These are phyloP conservation scores for Hemithea aestivaria DNA, from an alignment of 2,888 invertebrate genomes.

Conservation along the genomic window DNA sequence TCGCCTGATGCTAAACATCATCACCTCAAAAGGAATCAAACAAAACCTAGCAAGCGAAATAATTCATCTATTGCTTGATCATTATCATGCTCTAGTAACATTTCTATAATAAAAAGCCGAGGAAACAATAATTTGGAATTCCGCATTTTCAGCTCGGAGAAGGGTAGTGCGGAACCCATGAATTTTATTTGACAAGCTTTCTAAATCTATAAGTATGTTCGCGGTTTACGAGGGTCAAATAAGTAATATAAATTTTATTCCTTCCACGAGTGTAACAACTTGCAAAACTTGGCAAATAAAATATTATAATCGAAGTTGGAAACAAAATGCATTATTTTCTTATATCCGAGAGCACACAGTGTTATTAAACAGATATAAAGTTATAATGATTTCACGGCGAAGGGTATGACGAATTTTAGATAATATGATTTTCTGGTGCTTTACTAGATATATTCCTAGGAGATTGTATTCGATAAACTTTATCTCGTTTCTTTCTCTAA, in stretches of 20 bases:
- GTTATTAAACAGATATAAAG: slow-evolving; percentile 12
- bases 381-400: slow-evolving; percentile 3
- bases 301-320: slow-evolving; percentile 16
- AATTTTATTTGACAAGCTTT: slow-evolving; percentile 29
- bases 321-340: slow-evolving; percentile 13
- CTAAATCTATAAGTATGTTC: slow-evolving; percentile 24
- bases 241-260: slow-evolving; percentile 25
- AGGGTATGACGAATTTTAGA: not conserved
- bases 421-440: no score
- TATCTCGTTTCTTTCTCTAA: no score
- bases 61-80: no score
- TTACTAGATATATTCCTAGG: no score
- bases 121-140: slow-evolving; percentile 3
- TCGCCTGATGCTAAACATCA: no score
- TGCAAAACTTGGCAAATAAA: slow-evolving; percentile 20
- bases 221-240: slow-evolving; percentile 28
- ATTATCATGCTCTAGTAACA: no score
- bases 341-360: slow-evolving; percentile 9
- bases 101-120: not conserved
- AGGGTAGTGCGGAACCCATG: slow-evolving; percentile 20
- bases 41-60: no score
- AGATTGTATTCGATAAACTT: no score
- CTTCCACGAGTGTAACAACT: slow-evolving; percentile 22
- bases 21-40: no score
- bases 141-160: slow-evolving; percentile 15